Conservation (phyloP, 2,888 invertebrate species). For the Philereme vetulata region DNA sequence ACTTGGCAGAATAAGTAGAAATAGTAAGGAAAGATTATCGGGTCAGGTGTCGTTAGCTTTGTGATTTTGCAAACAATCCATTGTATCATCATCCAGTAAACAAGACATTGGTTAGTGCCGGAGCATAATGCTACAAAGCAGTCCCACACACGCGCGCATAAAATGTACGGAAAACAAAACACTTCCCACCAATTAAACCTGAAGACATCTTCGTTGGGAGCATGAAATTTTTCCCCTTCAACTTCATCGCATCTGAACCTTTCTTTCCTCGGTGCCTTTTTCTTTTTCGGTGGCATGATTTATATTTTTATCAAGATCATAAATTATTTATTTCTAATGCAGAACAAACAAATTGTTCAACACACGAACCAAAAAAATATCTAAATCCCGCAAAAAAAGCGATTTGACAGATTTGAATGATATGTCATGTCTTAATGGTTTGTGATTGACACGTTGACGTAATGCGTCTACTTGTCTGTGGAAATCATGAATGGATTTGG, state of each 20-base stretch:
- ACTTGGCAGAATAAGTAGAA: conserved; percentile 74
- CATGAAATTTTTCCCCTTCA: conserved; percentile 57
- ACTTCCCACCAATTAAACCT: conserved; percentile 70
- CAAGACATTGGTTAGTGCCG: conserved; percentile 66
- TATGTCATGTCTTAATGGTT: too few relatives aligned
- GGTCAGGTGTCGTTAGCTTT: conserved; percentile 60
- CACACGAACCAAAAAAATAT: too few relatives aligned
- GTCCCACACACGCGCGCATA: conserved; percentile 63
- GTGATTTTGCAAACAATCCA: conserved; percentile 72
- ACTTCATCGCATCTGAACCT: conserved; percentile 54
- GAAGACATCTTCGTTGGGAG: conserved; percentile 58
- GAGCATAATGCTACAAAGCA: conserved; percentile 61
- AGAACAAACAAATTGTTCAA: too few relatives aligned
- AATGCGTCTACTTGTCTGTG: too few relatives aligned
- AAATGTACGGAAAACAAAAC: conserved; percentile 69
- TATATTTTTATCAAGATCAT: too few relatives aligned
- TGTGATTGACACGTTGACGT: too few relatives aligned
- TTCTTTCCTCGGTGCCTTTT: too few relatives aligned
- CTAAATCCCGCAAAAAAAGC: too few relatives aligned
- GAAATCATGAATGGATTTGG: too few relatives aligned
- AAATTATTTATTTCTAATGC: too few relatives aligned
- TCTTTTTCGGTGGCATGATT: conserved; percentile 54
- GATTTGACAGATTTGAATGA: too few relatives aligned
- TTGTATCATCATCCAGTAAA: conserved; percentile 71
- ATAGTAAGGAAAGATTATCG: conserved; percentile 70